A percentile compares a stretch with the other conserved stretches of the same genome.
phyloP scores from a whole-genome alignment of 1,140 invertebrate species.

The Helicoverpa zea region DNA sequence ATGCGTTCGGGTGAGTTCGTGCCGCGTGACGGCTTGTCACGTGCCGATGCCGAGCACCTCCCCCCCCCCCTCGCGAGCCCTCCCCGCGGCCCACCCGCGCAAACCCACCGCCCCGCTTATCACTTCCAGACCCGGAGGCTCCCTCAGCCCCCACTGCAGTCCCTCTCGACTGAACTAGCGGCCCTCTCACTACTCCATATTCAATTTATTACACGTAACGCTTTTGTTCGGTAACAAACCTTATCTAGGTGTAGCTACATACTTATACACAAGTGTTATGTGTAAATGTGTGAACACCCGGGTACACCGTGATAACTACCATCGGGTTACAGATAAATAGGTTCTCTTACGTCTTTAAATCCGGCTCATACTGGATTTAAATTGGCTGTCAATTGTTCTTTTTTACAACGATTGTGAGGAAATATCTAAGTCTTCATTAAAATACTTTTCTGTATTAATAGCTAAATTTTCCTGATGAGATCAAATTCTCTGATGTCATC shows the following conservation, averaged over 20 bases:
- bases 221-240: constrained; percentile 35
- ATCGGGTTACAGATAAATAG: not conserved
- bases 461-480: too few relatives aligned
- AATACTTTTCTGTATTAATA: too few relatives aligned
- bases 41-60: constrained; percentile 53
- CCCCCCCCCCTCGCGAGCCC: constrained; percentile 35
- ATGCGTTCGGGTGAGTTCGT: constrained; percentile 57
- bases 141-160: constrained; percentile 37
- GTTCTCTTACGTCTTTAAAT: not conserved
- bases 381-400: too few relatives aligned
- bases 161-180: constrained; percentile 23
- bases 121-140: constrained; percentile 50
- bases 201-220: constrained; percentile 47
- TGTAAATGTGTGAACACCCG: constrained; percentile 10
- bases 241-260: constrained; percentile 22
- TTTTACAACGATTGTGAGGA: too few relatives aligned
- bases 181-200: constrained; percentile 48
- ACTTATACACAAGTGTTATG: not conserved
- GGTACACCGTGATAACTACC: constrained; percentile 18
- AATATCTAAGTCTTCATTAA: too few relatives aligned
- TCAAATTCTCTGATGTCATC: not conserved
- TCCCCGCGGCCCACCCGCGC: constrained; percentile 25
- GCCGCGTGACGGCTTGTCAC: constrained; percentile 65
- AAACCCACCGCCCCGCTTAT: constrained; percentile 46
- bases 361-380: too few relatives aligned